phyloP scores from a whole-genome alignment of 2,113 vertebrate species.

The Anolis sagrei region DNA sequence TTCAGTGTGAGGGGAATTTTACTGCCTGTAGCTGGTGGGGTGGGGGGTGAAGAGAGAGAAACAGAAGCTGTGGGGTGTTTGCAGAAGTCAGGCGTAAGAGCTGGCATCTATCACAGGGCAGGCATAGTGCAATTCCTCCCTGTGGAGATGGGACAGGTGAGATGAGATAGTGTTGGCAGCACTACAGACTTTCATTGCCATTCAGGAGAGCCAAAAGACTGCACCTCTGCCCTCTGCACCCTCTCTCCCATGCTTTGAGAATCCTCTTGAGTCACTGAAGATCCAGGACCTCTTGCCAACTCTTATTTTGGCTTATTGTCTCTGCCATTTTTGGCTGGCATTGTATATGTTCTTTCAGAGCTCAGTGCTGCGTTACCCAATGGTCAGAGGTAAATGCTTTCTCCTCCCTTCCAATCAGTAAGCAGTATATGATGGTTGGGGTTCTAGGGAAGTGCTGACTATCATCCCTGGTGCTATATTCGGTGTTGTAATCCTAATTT shows the following conservation, averaged over 20 bases:
- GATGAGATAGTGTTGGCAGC: fast-evolving
- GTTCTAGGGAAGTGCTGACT: not conserved
- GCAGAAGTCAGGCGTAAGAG: not conserved
- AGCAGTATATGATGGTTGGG: constrained; percentile 14
- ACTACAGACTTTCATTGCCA: not conserved
- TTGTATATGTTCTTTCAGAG: not conserved
- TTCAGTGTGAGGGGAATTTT: not conserved
- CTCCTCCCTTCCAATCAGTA: not conserved
- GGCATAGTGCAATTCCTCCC: not conserved
- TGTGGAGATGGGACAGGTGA: not conserved
- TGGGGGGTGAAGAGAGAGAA: not conserved
- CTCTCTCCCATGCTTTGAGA: not conserved
- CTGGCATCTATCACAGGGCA: not conserved
- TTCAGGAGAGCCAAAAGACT: not conserved
- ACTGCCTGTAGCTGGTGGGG: not conserved
- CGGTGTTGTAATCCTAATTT: not conserved
- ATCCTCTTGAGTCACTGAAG: not conserved
- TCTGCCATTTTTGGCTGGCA: constrained; percentile 39
- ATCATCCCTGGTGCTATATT: not conserved
- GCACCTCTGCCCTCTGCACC: not conserved
- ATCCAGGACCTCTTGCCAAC: not conserved
- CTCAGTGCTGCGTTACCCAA: constrained; percentile 43
- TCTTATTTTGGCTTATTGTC: not conserved
- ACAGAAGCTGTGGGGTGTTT: not conserved
- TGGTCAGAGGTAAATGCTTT: too few species aligned